Evolutionary conservation across 1,140 invertebrate species (phyloP), one percentile per base, ranked within the genome.

Genomic region (Nephila pilipes): DNA sequence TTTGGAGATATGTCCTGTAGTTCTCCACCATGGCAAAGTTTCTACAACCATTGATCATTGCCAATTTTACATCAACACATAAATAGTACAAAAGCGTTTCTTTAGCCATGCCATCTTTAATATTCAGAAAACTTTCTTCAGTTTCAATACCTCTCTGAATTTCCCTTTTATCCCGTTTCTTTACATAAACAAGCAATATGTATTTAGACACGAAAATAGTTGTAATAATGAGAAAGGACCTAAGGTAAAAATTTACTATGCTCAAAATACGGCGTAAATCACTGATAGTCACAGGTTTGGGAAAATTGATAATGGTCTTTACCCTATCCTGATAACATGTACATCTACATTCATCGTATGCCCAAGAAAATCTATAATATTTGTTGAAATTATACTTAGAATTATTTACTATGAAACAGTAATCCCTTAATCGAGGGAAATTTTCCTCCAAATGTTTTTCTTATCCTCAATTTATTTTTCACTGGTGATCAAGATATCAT

Each of bases 401-500:
- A 10, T 32, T 1, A 36, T 94, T 94, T 8, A 94, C n/a, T 25
- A 58, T n/a, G 14, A 94, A 6, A 20, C 94, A 92, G 54, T 85
- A 89, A 12, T 94, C 32, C 14, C 54, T 36, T 12, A 93, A 85
- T 46, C 85, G 14, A 1, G 32, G 46, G 29, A 94, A 94, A 20
- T 94, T 58, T 38, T 55, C n/a, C 4, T 60, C 36, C 8, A 94
- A 65, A 20, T 92, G 93, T n/a, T n/a, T n/a, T 58, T n/a, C 20
- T 36, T 93, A 25, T 93, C 10, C n/a, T 81, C 80, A 14, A 38
- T 14, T 38, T 85, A 29, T 14, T 1, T 87, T 36, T 29, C 20
- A 38, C 22, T 46, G 36, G 69, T 25, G 10, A 93, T n/a, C 60
- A 94, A 32, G 20, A 94, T 87, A 81, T 94, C 90, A 85, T 94